Evolutionary conservation across 2,888 invertebrate genomes (phyloP), one percentile per base, ranked within the genome.

Genomic region (Ashinkailepas kermadecensis): DNA sequence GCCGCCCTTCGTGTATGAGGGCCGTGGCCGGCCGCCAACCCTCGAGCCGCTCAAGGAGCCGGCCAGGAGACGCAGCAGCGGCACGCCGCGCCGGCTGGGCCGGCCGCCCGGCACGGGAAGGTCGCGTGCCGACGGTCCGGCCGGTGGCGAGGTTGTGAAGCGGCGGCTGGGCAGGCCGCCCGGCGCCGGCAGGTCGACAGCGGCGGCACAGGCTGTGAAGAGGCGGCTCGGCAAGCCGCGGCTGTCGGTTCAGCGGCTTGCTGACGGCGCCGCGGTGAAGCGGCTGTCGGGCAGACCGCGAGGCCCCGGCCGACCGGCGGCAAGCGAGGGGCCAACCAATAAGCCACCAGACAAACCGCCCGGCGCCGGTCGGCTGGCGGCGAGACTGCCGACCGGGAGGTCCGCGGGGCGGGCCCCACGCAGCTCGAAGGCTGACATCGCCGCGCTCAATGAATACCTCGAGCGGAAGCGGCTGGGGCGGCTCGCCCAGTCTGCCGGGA

Each of bases 21-120:
- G 74, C 54, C 74, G 74, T 13, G 74, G 74, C 54, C 39, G 74
- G 74, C 74, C 74, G 74, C 74, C 74, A 18, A 39, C 25, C 12
- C 39, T 74, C 8, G 74, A 74, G 54, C 74, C 74, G 74, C 74
- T 39, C 54, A 74, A 74, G 54, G 13, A 13, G 25, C 11, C 39
- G 39, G 39, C 12, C 39, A 54, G 11, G 74, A 74, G 54, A 39
- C 74, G 74, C 74, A 18, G 18, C 54, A 74, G 54, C 59, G 12
- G 12, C 15, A 59, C 59, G 59, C 15, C 39, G 59, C 59, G 10
- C 11, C 54, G 54, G 18, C 70, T 13, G 39, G 39, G 39, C 70
- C 54, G 74, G 74, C 74, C 10, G 74, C 54, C 23, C 23, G 65
- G 8, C 13, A n/a, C 54, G 54, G 12, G 11, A 2, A 15, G 59